Conservation (phyloP, 2,888 invertebrate species). For the Tenthredo livida region DNA sequence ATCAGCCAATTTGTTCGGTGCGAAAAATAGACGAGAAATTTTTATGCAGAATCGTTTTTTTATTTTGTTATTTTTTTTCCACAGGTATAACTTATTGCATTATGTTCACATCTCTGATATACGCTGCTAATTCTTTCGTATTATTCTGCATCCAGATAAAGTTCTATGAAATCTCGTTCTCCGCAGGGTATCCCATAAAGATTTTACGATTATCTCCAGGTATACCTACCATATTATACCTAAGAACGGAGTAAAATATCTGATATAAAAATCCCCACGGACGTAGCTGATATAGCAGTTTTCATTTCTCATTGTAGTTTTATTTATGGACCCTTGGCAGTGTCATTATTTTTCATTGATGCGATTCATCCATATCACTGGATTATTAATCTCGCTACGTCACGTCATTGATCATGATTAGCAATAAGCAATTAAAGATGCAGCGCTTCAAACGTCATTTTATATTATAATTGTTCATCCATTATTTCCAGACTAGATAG, state of each 20-base stretch:
- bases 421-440: neutral
- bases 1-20: conserved; percentile 16
- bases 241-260: neutral
- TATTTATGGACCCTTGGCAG: neutral
- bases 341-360: neutral
- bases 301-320: neutral
- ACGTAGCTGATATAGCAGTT: neutral
- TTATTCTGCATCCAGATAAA: neutral
- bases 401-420: neutral
- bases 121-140: neutral
- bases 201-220: conserved; percentile 7
- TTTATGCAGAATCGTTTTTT: neutral
- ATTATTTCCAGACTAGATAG: neutral
- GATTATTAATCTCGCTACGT: neutral
- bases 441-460: neutral
- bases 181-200: neutral
- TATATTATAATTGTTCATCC: neutral
- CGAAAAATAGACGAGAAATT: neutral
- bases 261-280: neutral
- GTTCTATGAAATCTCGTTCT: neutral
- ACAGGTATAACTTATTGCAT: neutral
- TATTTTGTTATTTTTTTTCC: neutral
- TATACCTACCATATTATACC: neutral
- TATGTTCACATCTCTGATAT: neutral
- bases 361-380: neutral